Evolutionary conservation across 2,888 invertebrate genomes (phyloP), one percentile per base, ranked within the genome.

Genomic region (Antitype chi): DNA sequence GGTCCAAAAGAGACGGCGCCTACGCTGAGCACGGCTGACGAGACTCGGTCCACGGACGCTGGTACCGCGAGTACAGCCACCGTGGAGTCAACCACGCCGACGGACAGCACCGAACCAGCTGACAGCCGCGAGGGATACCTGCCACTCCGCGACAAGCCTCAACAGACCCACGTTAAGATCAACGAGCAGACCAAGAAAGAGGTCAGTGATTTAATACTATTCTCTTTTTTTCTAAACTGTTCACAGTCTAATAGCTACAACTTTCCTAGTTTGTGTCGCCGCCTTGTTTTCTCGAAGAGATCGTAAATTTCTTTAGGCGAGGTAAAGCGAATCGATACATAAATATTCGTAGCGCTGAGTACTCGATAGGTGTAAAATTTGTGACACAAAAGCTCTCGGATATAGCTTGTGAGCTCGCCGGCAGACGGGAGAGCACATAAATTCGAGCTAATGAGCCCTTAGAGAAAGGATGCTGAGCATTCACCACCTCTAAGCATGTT

Each of bases 171-270:
- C 91, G 97, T 96, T 88, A 96, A 96, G 92, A 96, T 96, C 93
- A 97, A 95, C 93, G 97, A 96, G 87, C 96, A 97, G 90, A 96
- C 96, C 80, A 97, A 97, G 90, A 97, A 97, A 95, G 97, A 97
- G 97, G 97, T 97, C 93, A 96, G 97, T 95, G 92, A 93, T 93
- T 94, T 93, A 93, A 91, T 90, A 91, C 90, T 89, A 92, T 92
- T 93, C 92, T 91, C 88, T 90, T 89, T 89, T 88, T 88, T 85
- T 90, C 91, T 92, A 91, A 93, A 92, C 92, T 92, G 93, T 94
- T 94, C 94, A 94, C 94, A 94, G 92, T 94, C 94, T 94, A 94
- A 94, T 95, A 95, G 94, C 87, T 89, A 85, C 91, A 87, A 91
- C 94, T 94, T 93, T 94, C 93, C 92, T 92, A 89, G 89, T 90